Evolutionary conservation across 2,888 invertebrate genomes (phyloP).

Genomic region (Hirtodrosophila duncani): DNA sequence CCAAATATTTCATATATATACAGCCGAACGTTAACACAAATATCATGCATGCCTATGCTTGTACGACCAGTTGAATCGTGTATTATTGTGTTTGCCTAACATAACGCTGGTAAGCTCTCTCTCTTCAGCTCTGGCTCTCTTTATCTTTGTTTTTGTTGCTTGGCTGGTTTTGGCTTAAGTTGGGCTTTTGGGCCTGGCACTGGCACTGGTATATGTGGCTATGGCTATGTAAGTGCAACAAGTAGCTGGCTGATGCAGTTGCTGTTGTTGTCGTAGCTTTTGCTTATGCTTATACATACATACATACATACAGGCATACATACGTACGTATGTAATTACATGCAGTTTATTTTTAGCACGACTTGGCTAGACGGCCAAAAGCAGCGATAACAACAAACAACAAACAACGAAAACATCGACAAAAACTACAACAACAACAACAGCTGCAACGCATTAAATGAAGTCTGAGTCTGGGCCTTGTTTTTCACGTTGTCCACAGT

Average conservation of each 20-base stretch:
- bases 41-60: no score
- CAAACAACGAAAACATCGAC: constrained; percentile 31
- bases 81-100: no score
- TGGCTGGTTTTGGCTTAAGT: constrained; percentile 19
- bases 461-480: no score
- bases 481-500: constrained; percentile 31
- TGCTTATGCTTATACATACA: constrained; percentile 1
- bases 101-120: constrained; percentile 5
- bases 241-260: constrained; percentile 40
- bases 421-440: constrained; percentile 47
- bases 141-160: constrained; percentile 14
- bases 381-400: constrained; percentile 35
- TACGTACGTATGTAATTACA: constrained; percentile 16
- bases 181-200: constrained; percentile 26
- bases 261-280: constrained; percentile 22
- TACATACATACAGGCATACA: not conserved
- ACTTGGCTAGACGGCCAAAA: constrained; percentile 31
- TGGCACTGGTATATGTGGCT: not conserved
- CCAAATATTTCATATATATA: no score
- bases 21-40: no score
- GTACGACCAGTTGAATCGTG: no score
- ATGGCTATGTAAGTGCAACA: constrained; percentile 55
- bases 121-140: constrained; percentile 26
- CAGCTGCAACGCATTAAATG: constrained; percentile 32
- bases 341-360: constrained; percentile 37